Percentiles rank a stretch among this genome's conserved stretches.
These are phyloP conservation scores for Reticulitermes lucifugus DNA, from an alignment of 2,888 invertebrate species.

Conservation along the genomic window DNA sequence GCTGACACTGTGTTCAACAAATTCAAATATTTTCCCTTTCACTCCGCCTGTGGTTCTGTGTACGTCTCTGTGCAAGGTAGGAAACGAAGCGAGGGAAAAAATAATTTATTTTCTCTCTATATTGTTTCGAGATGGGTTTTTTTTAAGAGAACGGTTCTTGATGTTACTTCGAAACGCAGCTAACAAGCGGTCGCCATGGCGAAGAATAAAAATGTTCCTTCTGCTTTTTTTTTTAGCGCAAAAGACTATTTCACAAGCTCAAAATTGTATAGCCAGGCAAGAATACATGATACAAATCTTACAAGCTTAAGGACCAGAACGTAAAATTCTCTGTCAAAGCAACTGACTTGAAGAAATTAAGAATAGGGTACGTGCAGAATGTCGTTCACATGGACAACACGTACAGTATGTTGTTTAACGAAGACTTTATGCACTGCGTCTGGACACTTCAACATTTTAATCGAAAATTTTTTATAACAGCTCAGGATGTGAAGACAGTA, in stretches of 20 bases:
- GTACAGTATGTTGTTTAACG: no score
- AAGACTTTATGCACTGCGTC: no score
- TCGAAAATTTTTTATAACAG: no score
- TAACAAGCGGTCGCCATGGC: slow-evolving; percentile 40
- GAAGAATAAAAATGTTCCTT: neutral
- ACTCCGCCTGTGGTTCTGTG: neutral
- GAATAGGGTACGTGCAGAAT: no score
- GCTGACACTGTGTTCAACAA: neutral
- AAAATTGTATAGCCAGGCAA: neutral
- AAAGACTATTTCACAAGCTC: slow-evolving; percentile 21
- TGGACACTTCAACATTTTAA: no score
- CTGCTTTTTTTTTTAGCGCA: neutral
- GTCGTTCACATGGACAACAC: no score
- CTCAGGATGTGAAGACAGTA: no score
- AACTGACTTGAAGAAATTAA: no score
- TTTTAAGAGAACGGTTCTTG: slow-evolving; percentile 24
- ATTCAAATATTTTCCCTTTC: slow-evolving; percentile 15
- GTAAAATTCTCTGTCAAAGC: no score
- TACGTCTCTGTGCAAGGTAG: slow-evolving; percentile 10
- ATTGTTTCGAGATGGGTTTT: slow-evolving; percentile 38
- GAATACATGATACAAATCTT: no score
- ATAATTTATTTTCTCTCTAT: slow-evolving; percentile 40
- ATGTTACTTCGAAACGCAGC: neutral
- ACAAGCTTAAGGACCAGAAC: no score
- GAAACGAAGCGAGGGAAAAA: neutral